Conservation (phyloP, 1,140 invertebrate species). For the Atopsyche davidsoni region DNA sequence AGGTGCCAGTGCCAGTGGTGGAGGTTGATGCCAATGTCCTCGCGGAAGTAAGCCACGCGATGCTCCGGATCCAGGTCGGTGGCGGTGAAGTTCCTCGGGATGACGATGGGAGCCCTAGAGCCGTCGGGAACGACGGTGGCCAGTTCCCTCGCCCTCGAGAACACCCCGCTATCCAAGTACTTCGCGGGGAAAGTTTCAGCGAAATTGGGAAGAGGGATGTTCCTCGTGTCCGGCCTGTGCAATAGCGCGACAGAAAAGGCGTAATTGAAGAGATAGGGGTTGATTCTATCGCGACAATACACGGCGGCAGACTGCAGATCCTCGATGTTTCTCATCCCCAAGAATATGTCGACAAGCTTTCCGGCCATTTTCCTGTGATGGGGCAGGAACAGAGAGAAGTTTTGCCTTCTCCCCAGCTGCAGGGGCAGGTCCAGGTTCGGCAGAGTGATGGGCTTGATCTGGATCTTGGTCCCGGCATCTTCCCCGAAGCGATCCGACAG, state of each 20-base stretch:
- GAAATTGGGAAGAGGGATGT: constrained; percentile 62
- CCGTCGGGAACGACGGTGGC: constrained; percentile 57
- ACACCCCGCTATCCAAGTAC: constrained; percentile 66
- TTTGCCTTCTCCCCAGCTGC: constrained; percentile 57
- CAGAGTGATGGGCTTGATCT: constrained; percentile 58
- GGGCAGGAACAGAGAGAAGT: constrained; percentile 71
- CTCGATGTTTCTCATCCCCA: constrained; percentile 63
- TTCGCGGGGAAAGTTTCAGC: constrained; percentile 71
- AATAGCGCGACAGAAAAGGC: constrained; percentile 67
- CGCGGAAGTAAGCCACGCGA: constrained; percentile 67
- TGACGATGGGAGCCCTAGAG: constrained; percentile 58
- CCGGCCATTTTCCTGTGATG: constrained; percentile 61
- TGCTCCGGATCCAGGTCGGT: constrained; percentile 68
- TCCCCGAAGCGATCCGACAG: constrained; percentile 52
- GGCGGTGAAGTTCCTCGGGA: constrained; percentile 67
- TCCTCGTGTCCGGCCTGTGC: constrained; percentile 65
- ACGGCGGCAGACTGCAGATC: constrained; percentile 64
- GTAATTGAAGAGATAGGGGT: constrained; percentile 74
- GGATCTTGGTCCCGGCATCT: constrained; percentile 45
- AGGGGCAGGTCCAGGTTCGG: constrained; percentile 62
- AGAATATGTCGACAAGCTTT: constrained; percentile 65
- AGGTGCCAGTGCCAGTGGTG: constrained; percentile 85
- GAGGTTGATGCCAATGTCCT: constrained; percentile 66
- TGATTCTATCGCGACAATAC: constrained; percentile 66
- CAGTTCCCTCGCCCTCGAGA: constrained; percentile 60